A percentile compares a stretch with the other conserved stretches of the same genome.
Evolutionary conservation across 2,113 vertebrate genomes (phyloP).

Genomic region (Chionomys nivalis): DNA sequence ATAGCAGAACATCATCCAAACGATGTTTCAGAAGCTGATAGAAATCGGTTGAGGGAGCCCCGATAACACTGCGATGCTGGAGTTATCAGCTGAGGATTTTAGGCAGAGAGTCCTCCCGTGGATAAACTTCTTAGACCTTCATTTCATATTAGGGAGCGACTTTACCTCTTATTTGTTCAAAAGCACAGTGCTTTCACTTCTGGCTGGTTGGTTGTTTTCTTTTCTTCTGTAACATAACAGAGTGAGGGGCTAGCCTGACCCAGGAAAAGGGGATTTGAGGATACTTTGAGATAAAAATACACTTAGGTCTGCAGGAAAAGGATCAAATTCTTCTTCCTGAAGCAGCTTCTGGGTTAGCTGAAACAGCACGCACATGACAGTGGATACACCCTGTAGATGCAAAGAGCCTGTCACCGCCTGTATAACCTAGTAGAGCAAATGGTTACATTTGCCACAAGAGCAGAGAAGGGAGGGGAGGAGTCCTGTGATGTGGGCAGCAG

Average conservation of each 20-base stretch:
- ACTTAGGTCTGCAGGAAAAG: not conserved
- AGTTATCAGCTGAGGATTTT: no score
- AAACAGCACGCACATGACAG: no score
- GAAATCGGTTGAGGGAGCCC: not conserved
- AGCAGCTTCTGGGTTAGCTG: not conserved
- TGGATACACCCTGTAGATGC: no score
- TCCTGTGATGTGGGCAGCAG: no score
- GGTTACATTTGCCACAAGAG: not conserved
- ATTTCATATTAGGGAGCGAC: not conserved
- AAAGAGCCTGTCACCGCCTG: not conserved
- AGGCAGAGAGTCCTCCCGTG: not conserved
- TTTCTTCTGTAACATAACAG: not conserved
- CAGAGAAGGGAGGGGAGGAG: not conserved
- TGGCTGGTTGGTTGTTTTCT: not conserved
- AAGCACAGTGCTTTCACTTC: not conserved
- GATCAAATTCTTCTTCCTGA: no score
- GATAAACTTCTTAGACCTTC: not conserved
- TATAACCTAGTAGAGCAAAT: not conserved
- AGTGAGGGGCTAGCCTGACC: not conserved
- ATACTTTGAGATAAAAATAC: not conserved
- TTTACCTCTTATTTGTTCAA: not conserved
- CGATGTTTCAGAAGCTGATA: no score
- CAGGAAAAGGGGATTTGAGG: not conserved
- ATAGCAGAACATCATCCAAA: no score
- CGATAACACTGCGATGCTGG: not conserved